Conservation (phyloP, 2,888 invertebrate genomes). For the Tanypteryx hageni region DNA sequence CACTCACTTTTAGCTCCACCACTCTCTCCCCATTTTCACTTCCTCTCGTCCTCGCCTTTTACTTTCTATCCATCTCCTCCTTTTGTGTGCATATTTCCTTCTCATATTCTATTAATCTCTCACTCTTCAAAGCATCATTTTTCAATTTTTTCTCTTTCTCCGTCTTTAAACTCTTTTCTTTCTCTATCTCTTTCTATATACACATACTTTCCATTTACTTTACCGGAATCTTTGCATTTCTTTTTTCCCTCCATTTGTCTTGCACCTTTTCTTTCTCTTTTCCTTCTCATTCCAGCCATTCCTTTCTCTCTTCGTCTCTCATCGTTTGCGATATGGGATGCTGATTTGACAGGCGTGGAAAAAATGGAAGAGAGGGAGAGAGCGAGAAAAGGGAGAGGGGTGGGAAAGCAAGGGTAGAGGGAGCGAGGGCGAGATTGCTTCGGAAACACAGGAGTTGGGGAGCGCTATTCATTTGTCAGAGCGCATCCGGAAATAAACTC, state of each 20-base stretch:
- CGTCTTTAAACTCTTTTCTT: not conserved
- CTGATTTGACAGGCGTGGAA: conserved; percentile 43
- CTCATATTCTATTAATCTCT: too few species aligned
- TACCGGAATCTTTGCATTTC: too few species aligned
- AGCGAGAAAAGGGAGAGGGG: not conserved
- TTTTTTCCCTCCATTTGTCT: not conserved
- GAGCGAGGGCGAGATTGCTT: conserved; percentile 27
- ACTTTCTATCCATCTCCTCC: too few species aligned
- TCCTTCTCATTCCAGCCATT: not conserved
- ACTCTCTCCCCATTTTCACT: too few species aligned
- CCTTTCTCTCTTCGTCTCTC: not conserved
- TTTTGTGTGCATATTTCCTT: too few species aligned
- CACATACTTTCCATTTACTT: not conserved
- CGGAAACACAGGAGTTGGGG: conserved; percentile 29
- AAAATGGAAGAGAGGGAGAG: not conserved
- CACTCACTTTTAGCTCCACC: too few species aligned
- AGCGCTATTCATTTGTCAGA: conserved; percentile 52
- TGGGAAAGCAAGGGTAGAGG: not conserved
- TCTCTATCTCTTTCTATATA: not conserved
- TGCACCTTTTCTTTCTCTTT: not conserved
- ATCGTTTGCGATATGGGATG: conserved; percentile 17
- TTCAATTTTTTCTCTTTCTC: not conserved
- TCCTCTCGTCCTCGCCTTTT: too few species aligned
- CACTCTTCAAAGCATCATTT: not conserved
- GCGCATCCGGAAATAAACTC: conserved; percentile 49